Evolutionary conservation across 2,888 invertebrate species (phyloP), one percentile per base, ranked within the genome.

Genomic region (Spodoptera littoralis): DNA sequence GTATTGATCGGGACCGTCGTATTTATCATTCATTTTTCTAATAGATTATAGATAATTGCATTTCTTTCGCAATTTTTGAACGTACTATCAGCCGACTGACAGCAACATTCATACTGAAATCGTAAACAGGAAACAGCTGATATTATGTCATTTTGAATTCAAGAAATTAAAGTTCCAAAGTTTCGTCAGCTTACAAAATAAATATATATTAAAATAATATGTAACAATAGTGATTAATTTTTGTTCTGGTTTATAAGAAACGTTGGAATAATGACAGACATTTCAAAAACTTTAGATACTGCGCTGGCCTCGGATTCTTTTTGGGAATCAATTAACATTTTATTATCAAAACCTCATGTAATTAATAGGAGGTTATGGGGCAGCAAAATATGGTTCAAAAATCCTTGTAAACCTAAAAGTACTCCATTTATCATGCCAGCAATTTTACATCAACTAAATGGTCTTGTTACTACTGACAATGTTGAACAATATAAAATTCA

Each of bases 331-430:
- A 87, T 97, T 56, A 85, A 91, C 55, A 95, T 97, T 72, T 96
- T 97, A 84, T 86, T 96, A 63, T 93, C 90, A 60, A 96, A 96
- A 86, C 96, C 97, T 55, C 97, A 97, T 85, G 95, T 97, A 61
- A 90, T 97, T 6, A 97, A 97, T 88, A 96, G 96, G 79, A 96
- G 96, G 85, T 90, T 97, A 83, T 96, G 96, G 87, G 96, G 96
- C 13, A 84, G 84, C 55, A 95, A 90, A 81, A 70, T 86, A 61
- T 84, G 90, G 79, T 78, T 76, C 57, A 84, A 73, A 72, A 60
- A 60, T 48, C 44, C 41, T 51, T 85, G 77, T 60, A 79, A 68
- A 57, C 62, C 79, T 50, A 46, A 58, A n/a, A 18, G 12, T 45
- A 12, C 63, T 18, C 46, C 65, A 36, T 83, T 77, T 80, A 46